phyloP scores from a whole-genome alignment of 2,113 vertebrate genomes.

The Australoheros scitulus region DNA sequence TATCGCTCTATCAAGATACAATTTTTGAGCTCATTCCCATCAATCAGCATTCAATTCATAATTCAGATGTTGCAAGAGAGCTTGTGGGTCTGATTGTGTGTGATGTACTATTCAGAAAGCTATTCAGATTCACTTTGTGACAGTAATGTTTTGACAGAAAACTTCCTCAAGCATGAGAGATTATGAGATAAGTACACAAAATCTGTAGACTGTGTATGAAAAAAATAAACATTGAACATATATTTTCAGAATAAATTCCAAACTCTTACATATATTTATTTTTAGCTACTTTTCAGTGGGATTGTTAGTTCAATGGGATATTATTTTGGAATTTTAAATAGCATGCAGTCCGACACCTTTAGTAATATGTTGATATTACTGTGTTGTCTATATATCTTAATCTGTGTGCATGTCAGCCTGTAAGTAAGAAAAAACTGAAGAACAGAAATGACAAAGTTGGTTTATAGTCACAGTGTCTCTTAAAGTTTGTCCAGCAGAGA shows the following conservation, averaged over 20 bases:
- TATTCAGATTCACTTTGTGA: neutral
- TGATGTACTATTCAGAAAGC: neutral
- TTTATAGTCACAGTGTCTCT: slow-evolving; percentile 1
- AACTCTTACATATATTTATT: too few relatives aligned
- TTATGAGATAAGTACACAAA: too few relatives aligned
- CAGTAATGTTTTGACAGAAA: neutral
- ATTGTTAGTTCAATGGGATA: too few relatives aligned
- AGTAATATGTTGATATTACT: too few relatives aligned
- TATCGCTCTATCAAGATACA: slow-evolving; percentile 52
- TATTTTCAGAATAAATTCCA: too few relatives aligned
- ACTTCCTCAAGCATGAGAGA: neutral
- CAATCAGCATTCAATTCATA: slow-evolving; percentile 39
- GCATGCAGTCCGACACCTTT: too few relatives aligned
- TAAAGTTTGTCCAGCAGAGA: slow-evolving; percentile 12
- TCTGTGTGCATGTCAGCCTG: too few relatives aligned
- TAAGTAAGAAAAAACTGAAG: neutral
- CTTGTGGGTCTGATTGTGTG: neutral
- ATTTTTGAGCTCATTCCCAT: slow-evolving; percentile 34
- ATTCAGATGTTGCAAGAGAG: slow-evolving; percentile 23
- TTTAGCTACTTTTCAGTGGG: too few relatives aligned
- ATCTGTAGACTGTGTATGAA: too few relatives aligned
- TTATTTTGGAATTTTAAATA: too few relatives aligned
- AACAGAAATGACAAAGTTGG: neutral
- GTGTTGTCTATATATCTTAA: too few relatives aligned
- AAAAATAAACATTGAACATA: too few relatives aligned